phyloP scores from a whole-genome alignment of 2,888 invertebrate species.

The Tinea pellionella region DNA sequence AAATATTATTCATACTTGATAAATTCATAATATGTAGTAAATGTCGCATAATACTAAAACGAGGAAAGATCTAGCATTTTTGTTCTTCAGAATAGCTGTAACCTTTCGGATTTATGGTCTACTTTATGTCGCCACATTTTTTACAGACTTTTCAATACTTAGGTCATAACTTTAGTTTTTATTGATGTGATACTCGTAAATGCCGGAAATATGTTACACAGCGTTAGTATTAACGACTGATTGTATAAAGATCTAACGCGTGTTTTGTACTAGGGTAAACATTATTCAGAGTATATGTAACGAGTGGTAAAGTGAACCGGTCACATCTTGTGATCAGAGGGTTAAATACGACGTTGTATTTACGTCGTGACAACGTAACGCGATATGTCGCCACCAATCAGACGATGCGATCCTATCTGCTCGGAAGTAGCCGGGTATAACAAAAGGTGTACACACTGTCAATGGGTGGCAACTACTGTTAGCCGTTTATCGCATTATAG shows the following conservation, averaged over 20 bases:
- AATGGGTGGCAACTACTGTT: too few relatives aligned
- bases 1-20: not conserved
- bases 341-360: too few relatives aligned
- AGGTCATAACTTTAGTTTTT: slow-evolving; percentile 1
- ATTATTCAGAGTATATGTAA: too few relatives aligned
- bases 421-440: too few relatives aligned
- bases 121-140: not conserved
- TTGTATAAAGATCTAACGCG: not conserved
- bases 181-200: not conserved
- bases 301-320: too few relatives aligned
- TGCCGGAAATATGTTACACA: not conserved
- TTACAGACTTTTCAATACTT: slow-evolving; percentile 8
- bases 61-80: not conserved
- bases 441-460: too few relatives aligned
- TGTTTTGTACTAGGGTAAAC: too few relatives aligned
- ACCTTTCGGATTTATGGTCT: not conserved
- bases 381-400: too few relatives aligned
- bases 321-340: too few relatives aligned
- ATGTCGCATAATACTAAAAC: not conserved
- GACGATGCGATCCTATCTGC: too few relatives aligned
- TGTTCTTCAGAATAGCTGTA: not conserved
- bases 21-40: not conserved
- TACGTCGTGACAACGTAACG: too few relatives aligned
- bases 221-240: not conserved
- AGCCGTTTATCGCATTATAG: too few relatives aligned